phyloP scores from a whole-genome alignment of 2,888 invertebrate genomes.

The Drosophila koepferae region DNA sequence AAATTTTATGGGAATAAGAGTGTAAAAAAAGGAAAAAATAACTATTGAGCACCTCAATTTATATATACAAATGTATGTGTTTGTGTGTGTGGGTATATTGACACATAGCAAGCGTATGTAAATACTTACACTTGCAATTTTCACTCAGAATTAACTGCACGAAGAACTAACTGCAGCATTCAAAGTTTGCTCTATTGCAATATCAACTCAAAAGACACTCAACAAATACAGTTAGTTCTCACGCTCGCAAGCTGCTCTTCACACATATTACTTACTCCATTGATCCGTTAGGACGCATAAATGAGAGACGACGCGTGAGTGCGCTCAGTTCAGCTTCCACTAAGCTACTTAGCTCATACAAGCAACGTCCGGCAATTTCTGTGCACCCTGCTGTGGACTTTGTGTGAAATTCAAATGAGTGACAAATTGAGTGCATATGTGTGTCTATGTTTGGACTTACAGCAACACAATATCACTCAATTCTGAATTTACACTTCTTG shows the following conservation, averaged over 20 bases:
- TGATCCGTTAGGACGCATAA: background rate
- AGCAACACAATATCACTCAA: background rate
- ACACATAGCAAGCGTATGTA: no score
- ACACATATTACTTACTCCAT: background rate
- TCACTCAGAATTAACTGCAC: no score
- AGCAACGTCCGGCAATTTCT: background rate
- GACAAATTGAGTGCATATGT: background rate
- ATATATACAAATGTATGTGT: background rate
- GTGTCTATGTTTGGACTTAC: background rate
- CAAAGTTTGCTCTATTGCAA: background rate
- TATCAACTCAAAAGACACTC: background rate
- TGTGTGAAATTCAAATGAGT: background rate
- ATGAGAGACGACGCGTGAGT: background rate
- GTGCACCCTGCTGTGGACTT: background rate
- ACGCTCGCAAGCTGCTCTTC: background rate
- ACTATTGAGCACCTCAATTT: background rate
- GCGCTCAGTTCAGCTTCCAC: background rate
- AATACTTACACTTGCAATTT: background rate
- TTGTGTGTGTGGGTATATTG: background rate
- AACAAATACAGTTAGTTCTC: background rate
- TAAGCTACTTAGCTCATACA: background rate
- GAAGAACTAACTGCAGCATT: background rate
- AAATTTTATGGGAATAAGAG: background rate
- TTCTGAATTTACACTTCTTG: background rate
- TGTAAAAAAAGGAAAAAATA: background rate